These are phyloP conservation scores for Thymallus thymallus DNA, from an alignment of 2,113 vertebrate species.

Conservation along the genomic window DNA sequence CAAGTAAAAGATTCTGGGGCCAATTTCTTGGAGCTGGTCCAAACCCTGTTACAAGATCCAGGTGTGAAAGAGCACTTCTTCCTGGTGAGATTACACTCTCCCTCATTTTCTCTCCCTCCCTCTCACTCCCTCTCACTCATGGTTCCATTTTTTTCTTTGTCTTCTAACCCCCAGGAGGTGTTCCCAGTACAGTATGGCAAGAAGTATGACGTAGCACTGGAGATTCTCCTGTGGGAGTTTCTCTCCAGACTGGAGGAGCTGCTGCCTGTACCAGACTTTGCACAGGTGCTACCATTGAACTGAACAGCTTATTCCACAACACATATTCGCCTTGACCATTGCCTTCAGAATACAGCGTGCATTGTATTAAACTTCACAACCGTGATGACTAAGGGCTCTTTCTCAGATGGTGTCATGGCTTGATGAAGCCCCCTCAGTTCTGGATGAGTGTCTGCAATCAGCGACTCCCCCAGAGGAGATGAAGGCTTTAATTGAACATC, in stretches of 20 bases:
- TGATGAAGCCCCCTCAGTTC: slow-evolving; percentile 53
- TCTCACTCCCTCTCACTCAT: not conserved
- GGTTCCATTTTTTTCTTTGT: not conserved
- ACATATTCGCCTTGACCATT: too few species aligned
- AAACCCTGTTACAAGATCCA: slow-evolving; percentile 64
- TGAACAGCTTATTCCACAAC: not conserved
- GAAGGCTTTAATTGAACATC: slow-evolving; percentile 64
- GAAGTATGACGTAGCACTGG: slow-evolving; percentile 73
- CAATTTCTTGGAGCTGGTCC: slow-evolving; percentile 72
- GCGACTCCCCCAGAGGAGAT: slow-evolving; percentile 56
- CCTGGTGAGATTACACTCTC: slow-evolving; percentile 46
- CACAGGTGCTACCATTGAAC: slow-evolving; percentile 57
- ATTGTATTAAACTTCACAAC: too few species aligned
- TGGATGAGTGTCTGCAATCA: slow-evolving; percentile 66
- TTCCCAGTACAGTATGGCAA: slow-evolving; percentile 79
- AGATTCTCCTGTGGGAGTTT: slow-evolving; percentile 82
- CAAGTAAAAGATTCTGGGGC: slow-evolving; percentile 70
- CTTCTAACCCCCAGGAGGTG: slow-evolving; percentile 62
- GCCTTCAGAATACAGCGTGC: too few species aligned
- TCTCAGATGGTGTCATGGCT: slow-evolving; percentile 64
- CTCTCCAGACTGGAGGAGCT: slow-evolving; percentile 75
- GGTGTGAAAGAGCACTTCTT: slow-evolving; percentile 67
- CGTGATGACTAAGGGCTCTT: not conserved
- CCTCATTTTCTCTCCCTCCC: not conserved
- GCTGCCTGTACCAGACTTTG: slow-evolving; percentile 71